These are phyloP conservation scores for Hydractinia echinata DNA, from an alignment of 30 jellyfish, hydroid and myxozoan genomes.

Conservation along the genomic window DNA sequence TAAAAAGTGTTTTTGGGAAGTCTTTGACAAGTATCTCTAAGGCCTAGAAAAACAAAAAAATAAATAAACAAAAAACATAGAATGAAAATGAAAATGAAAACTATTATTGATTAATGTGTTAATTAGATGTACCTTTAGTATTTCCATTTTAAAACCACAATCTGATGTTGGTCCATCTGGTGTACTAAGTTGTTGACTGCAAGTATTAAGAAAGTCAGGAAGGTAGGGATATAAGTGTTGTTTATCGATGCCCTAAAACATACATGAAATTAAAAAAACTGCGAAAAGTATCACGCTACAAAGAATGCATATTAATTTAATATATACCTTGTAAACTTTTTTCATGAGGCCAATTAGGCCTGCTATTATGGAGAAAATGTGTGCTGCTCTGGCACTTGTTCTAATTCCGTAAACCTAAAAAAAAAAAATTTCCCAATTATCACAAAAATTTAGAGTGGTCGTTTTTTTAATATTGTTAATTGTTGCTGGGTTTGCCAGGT, in stretches of 20 bases:
- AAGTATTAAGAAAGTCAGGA: constrained; percentile 59
- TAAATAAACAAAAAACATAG: neutral
- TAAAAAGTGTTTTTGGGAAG: constrained; percentile 61
- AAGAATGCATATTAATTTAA: no score
- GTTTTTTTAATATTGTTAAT: no score
- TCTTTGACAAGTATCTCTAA: constrained; percentile 71
- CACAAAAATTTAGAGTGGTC: no score
- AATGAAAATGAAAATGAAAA: neutral
- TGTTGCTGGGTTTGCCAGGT: neutral
- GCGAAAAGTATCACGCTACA: neutral
- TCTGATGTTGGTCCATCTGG: constrained; percentile 87
- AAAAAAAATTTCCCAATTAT: neutral
- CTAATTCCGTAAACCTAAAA: constrained; percentile 63
- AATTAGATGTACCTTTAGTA: constrained; percentile 49
- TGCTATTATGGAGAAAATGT: constrained; percentile 72
- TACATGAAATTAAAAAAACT: neutral
- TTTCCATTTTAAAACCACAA: constrained; percentile 91
- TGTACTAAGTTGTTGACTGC: constrained; percentile 49
- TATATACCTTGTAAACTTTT: constrained; percentile 67
- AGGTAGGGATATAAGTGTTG: constrained; percentile 69
- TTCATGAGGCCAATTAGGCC: constrained; percentile 82
- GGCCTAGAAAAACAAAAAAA: constrained; percentile 49
- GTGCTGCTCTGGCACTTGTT: constrained; percentile 79
- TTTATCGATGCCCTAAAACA: constrained; percentile 58
- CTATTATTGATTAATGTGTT: neutral